These are phyloP conservation scores for Danio tinwini DNA, from an alignment of 2,797 vertebrate species.

Conservation along the genomic window DNA sequence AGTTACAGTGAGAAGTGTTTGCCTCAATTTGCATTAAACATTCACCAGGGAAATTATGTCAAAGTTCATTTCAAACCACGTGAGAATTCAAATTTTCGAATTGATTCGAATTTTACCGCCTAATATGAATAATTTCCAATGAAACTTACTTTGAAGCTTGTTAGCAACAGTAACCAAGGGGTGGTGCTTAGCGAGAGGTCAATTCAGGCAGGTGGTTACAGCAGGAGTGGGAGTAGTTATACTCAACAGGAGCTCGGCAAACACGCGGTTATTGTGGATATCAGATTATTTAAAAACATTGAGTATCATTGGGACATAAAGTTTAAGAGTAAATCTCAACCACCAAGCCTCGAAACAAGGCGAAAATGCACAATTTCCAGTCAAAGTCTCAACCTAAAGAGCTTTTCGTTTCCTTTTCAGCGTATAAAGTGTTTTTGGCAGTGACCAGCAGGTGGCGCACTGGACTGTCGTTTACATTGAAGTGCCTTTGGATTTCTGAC, in stretches of 20 bases:
- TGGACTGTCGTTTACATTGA: neutral
- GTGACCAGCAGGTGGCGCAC: constrained; percentile 29
- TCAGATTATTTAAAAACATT: neutral
- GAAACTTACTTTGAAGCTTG: neutral
- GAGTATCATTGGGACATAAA: neutral
- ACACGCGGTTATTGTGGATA: neutral
- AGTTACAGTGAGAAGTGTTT: neutral
- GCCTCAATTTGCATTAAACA: neutral
- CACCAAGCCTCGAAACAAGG: neutral
- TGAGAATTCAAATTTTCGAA: too few relatives aligned
- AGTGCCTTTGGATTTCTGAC: neutral
- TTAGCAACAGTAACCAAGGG: neutral
- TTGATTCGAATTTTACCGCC: neutral
- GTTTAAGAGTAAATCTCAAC: neutral
- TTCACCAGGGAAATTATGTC: neutral
- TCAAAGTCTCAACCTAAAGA: neutral
- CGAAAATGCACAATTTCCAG: neutral
- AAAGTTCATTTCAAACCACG: neutral
- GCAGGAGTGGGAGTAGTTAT: neutral
- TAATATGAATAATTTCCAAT: neutral
- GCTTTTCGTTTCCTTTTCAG: neutral
- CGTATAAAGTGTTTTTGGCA: neutral
- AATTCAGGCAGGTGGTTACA: neutral
- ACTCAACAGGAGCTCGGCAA: neutral
- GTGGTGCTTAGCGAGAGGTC: neutral